Percentiles rank a stretch among this genome's conserved stretches.
Conservation (phyloP, 2,113 vertebrate species). For the Oryzias javanicus region DNA sequence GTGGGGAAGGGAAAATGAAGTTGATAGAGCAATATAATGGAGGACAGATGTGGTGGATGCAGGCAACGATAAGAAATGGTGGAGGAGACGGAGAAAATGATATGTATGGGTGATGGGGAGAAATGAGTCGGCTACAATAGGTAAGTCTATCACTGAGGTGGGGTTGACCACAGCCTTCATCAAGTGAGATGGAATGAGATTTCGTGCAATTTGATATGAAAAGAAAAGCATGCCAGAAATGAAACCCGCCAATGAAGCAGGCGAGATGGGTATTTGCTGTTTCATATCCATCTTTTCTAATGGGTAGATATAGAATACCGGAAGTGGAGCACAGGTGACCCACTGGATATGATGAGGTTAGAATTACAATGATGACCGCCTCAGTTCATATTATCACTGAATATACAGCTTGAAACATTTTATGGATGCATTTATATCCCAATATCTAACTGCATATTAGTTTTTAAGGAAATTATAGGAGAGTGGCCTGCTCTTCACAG, state of each 20-base stretch:
- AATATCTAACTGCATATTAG: constrained; percentile 19
- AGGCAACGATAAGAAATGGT: constrained; percentile 37
- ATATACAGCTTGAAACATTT: too few relatives aligned
- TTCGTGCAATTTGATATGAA: constrained; percentile 47
- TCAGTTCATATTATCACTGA: too few relatives aligned
- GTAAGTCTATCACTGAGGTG: constrained; percentile 21
- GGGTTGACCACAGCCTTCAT: constrained; percentile 30
- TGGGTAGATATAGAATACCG: too few relatives aligned
- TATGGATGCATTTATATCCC: not conserved
- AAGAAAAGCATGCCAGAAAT: constrained; percentile 8
- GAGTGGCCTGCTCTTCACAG: too few relatives aligned
- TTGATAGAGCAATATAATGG: constrained; percentile 41
- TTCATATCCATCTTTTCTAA: too few relatives aligned
- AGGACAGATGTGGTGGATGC: constrained; percentile 36
- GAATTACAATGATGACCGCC: too few relatives aligned
- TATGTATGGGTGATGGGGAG: constrained; percentile 24
- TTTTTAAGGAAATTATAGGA: too few relatives aligned
- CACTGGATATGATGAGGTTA: too few relatives aligned
- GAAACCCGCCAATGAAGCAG: constrained; percentile 21
- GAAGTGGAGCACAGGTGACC: too few relatives aligned
- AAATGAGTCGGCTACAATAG: constrained; percentile 30
- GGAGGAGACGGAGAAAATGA: constrained; percentile 38
- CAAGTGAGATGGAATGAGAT: constrained; percentile 42
- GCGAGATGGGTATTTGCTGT: constrained; percentile 36
- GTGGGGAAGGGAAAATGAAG: constrained; percentile 8